Evolutionary conservation across 2,113 vertebrate genomes (phyloP).

Genomic region (Dendrocopos noguchii): DNA sequence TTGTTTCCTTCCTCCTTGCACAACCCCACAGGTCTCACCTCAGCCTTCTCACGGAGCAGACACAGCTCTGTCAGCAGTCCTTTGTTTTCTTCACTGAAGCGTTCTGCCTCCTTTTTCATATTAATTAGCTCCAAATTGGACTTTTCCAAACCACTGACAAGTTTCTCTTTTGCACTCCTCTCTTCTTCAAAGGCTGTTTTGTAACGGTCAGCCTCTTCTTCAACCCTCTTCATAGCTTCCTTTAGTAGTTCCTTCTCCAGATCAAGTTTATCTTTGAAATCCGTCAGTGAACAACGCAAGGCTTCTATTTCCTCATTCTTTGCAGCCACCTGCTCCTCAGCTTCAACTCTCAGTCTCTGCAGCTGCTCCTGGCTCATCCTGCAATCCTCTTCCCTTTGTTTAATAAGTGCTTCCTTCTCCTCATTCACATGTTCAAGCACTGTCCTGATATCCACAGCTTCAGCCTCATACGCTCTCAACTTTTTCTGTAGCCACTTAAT

Average conservation of each 20-base stretch:
- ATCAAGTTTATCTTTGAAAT: constrained; percentile 58
- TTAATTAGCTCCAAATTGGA: constrained; percentile 59
- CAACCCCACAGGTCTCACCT: not conserved
- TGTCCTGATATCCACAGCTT: constrained; percentile 22
- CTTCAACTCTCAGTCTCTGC: constrained; percentile 44
- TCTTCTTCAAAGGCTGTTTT: constrained; percentile 68
- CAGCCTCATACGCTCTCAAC: constrained; percentile 14
- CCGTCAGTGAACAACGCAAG: constrained; percentile 10
- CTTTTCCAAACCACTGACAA: constrained; percentile 43
- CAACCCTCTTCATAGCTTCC: not conserved
- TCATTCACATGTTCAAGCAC: constrained; percentile 16
- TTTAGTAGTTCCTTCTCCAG: constrained; percentile 39
- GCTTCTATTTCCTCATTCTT: constrained; percentile 68
- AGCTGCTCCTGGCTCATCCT: constrained; percentile 50
- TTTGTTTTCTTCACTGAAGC: constrained; percentile 60
- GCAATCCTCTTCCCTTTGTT: constrained; percentile 47
- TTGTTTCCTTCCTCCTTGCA: not conserved
- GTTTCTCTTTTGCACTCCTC: constrained; percentile 73
- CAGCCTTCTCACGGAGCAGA: not conserved
- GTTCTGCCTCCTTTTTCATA: constrained; percentile 58
- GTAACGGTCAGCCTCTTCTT: constrained; percentile 46
- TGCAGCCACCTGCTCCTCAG: constrained; percentile 44
- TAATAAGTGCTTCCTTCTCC: constrained; percentile 51
- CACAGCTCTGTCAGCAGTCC: constrained; percentile 30
- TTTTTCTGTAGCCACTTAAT: constrained; percentile 43